Conservation (phyloP, 2,797 vertebrate genomes). For the Squalus acanthias region DNA sequence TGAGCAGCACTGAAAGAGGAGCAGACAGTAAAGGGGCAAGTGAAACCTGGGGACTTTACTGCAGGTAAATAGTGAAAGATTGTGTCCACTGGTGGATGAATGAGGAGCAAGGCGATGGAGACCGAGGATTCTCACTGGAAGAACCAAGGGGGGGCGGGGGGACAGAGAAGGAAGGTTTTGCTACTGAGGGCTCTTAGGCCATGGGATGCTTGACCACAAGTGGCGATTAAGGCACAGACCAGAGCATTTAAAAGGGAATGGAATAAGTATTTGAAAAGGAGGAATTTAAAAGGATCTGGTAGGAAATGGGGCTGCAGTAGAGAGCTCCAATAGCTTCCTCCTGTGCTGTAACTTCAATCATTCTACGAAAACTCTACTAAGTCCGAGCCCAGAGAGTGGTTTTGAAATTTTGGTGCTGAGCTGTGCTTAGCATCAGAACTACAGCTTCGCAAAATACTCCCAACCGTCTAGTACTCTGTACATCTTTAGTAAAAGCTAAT, state of each 20-base stretch:
- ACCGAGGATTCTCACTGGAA: too few relatives aligned
- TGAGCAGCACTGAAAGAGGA: not conserved
- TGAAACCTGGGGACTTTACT: not conserved
- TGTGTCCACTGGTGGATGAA: not conserved
- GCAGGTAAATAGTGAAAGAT: not conserved
- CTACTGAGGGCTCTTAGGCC: not conserved
- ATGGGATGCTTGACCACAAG: too few relatives aligned
- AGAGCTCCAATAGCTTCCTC: not conserved
- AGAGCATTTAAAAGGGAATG: not conserved
- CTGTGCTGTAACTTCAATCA: not conserved
- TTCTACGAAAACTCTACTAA: not conserved
- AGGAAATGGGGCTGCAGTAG: not conserved
- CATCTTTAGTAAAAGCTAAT: not conserved
- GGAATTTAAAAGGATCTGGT: not conserved
- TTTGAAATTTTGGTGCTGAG: not conserved
- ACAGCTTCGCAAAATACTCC: not conserved
- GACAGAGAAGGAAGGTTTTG: not conserved
- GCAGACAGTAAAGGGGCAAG: not conserved
- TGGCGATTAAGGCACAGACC: not conserved
- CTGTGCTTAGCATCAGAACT: not conserved
- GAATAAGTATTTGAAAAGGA: not conserved
- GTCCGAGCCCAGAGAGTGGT: not conserved
- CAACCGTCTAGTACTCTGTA: not conserved
- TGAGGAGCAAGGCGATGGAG: not conserved
- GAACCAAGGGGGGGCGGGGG: too few relatives aligned